Conservation (phyloP, 2,113 vertebrate genomes). For the Cairina moschata region DNA sequence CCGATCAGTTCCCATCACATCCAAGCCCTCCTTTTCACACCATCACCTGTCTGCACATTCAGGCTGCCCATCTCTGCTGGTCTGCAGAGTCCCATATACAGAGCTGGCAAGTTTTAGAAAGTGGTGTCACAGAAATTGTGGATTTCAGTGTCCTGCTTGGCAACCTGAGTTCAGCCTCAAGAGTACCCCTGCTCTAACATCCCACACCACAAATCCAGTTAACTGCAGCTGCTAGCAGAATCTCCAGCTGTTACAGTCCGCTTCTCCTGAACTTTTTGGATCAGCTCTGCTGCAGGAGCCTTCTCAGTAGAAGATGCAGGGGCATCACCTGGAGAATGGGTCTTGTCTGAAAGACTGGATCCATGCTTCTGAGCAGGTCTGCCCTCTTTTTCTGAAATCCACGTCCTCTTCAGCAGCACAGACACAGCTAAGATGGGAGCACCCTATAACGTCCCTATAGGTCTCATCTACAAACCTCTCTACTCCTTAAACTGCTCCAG, state of each 20-base stretch:
- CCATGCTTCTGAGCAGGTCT: not conserved
- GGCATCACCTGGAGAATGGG: not conserved
- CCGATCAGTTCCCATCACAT: not conserved
- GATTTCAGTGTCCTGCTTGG: not conserved
- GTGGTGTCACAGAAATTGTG: not conserved
- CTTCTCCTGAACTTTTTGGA: not conserved
- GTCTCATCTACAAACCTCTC: not conserved
- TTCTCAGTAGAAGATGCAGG: not conserved
- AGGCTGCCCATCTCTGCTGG: not conserved
- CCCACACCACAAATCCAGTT: not conserved
- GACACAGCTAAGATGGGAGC: not conserved
- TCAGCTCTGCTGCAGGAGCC: not conserved
- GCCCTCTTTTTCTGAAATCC: not conserved
- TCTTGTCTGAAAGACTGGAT: not conserved
- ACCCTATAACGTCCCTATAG: not conserved
- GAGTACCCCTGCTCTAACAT: not conserved
- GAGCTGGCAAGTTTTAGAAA: not conserved
- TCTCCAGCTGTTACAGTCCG: not conserved
- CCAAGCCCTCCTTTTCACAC: not conserved
- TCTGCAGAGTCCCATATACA: not conserved
- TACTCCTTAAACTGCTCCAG: not conserved
- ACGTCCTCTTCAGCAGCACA: not conserved
- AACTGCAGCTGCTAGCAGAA: not conserved
- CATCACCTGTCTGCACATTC: not conserved
- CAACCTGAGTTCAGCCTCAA: not conserved